Evolutionary conservation across 92 coral and sea anemone species (phyloP).

Genomic region (Umimayanthus kanabou): DNA sequence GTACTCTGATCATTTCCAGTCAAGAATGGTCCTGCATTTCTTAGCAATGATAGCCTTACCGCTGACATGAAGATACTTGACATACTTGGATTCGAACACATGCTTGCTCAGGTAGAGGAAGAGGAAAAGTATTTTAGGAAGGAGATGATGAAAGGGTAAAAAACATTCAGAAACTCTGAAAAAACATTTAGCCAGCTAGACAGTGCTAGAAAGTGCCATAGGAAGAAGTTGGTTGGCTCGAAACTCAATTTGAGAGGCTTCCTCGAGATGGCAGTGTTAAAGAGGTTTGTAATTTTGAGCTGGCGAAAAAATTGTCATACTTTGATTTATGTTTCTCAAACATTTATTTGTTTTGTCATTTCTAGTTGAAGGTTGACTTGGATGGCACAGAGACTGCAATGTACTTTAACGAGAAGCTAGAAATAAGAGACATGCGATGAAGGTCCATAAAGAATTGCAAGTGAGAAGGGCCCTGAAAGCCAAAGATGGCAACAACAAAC

Average conservation of each 20-base stretch:
- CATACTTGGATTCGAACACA: no score
- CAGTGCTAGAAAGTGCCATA: background rate
- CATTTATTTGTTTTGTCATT: no score
- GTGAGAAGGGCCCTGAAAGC: background rate
- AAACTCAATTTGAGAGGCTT: background rate
- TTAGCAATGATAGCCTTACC: no score
- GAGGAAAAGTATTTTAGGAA: background rate
- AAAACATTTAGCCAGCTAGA: background rate
- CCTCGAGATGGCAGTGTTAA: background rate
- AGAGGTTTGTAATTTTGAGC: background rate
- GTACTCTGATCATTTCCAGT: no score
- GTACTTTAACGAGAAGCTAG: background rate
- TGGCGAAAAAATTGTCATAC: background rate
- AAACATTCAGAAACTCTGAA: background rate
- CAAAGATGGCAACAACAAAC: no score
- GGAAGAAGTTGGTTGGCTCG: background rate
- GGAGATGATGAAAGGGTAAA: background rate
- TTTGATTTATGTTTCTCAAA: no score
- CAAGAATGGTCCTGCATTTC: no score
- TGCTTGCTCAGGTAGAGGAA: background rate
- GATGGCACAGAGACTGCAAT: background rate
- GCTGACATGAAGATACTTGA: no score
- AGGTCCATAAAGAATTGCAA: background rate
- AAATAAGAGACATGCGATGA: background rate
- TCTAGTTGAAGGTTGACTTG: background rate